These are phyloP conservation scores for Carlito syrichta DNA, from an alignment of 2,113 vertebrate species.

Conservation along the genomic window DNA sequence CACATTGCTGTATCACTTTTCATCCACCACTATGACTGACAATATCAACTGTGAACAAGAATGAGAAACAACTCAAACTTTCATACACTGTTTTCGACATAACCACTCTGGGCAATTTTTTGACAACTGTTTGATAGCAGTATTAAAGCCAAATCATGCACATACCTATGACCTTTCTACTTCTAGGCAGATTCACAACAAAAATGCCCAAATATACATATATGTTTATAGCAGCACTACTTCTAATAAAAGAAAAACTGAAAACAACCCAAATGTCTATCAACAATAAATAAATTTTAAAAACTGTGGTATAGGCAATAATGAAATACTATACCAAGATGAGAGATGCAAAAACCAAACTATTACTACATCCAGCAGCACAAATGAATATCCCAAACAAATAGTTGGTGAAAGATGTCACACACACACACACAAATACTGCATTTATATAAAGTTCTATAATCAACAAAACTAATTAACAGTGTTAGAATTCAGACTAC, in stretches of 20 bases:
- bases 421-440: background rate
- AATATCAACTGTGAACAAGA: background rate
- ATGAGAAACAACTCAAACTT: background rate
- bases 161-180: background rate
- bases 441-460: background rate
- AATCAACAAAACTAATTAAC: background rate
- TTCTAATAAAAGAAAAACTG: background rate
- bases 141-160: background rate
- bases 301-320: background rate
- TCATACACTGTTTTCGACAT: too few relatives aligned
- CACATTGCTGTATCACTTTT: background rate
- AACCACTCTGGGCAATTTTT: background rate
- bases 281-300: background rate
- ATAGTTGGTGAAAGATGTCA: background rate
- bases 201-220: background rate
- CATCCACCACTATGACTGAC: background rate
- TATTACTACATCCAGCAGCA: background rate
- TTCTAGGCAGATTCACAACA: background rate
- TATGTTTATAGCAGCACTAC: background rate
- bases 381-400: background rate
- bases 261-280: conserved; percentile 5
- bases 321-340: background rate
- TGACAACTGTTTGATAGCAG: background rate
- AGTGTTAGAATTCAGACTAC: background rate
- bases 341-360: background rate